phyloP scores from a whole-genome alignment of 1,140 invertebrate genomes.

The Pseudomyrmex pallidus region DNA sequence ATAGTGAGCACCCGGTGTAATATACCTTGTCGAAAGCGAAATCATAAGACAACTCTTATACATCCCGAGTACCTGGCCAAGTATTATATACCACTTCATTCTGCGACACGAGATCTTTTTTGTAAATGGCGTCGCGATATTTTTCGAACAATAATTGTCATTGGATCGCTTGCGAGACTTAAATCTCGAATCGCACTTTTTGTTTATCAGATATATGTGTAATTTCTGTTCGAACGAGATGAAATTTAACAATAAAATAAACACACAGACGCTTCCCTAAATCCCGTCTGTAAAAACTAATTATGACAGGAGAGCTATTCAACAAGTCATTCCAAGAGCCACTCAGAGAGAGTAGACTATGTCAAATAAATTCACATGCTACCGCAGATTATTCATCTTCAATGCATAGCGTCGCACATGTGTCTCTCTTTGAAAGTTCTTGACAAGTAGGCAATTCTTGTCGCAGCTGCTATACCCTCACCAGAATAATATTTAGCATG shows the following conservation, averaged over 20 bases:
- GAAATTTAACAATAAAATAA: slow-evolving; percentile 27
- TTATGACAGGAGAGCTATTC: slow-evolving; percentile 45
- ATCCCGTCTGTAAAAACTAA: slow-evolving; percentile 37
- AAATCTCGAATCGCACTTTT: too few relatives aligned
- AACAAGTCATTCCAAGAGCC: slow-evolving; percentile 39
- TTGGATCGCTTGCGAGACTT: too few relatives aligned
- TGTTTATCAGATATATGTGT: too few relatives aligned
- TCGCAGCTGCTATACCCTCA: slow-evolving; percentile 44
- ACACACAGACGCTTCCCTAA: not conserved
- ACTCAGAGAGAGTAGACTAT: slow-evolving; percentile 25
- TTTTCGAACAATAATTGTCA: not conserved
- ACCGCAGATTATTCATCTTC: slow-evolving; percentile 58
- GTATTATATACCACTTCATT: slow-evolving; percentile 35
- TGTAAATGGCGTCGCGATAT: slow-evolving; percentile 10
- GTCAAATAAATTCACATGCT: slow-evolving; percentile 41
- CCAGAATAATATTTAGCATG: slow-evolving; percentile 6
- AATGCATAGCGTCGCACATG: slow-evolving; percentile 54
- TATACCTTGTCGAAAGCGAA: slow-evolving; percentile 69
- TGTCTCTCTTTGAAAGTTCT: slow-evolving; percentile 49
- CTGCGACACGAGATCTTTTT: not conserved
- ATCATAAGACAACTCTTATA: slow-evolving; percentile 33
- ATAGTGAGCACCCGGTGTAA: slow-evolving; percentile 32
- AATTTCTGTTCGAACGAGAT: not conserved
- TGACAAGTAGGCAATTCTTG: slow-evolving; percentile 55
- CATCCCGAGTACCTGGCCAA: slow-evolving; percentile 20